Base-by-base conservation (phyloP, 1,140 invertebrate genomes). In the Diuraphis noxia region DNA sequence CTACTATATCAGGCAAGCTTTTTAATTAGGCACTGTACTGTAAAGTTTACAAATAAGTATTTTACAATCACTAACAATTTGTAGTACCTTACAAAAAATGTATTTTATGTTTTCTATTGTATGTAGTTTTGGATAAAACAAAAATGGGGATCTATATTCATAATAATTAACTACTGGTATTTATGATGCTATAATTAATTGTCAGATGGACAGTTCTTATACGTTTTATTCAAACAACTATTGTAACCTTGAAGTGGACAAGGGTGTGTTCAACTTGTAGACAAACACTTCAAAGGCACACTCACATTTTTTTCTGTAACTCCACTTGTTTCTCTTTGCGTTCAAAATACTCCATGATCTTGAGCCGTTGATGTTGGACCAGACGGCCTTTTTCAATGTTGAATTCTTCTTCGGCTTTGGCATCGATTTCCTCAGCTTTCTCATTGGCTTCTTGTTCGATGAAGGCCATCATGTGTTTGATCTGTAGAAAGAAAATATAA, bases 381-480 rank as follows among this genome's bases (percentile, higher is more conserved):
- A 99, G 95, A 93, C 98, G 96, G 92, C 99, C 99, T 93, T 99
- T 99, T 94, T 99, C 99, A 94, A 99, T 99, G 94, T 99, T 99
- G 94, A 99, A 99, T 95, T 99, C 99, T 95, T 99, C 99, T 94
- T 99, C 99, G 81, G 99, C 99, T 95, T 99, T 99, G 34, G 98
- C 98, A 96, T 99, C 99, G 94, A 99, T 99, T 96, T 99, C 99
- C 95, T 99, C 99, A 79, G 98, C 99, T 95, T 99, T 99, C 96
- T 99, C 99, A 96, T 99, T 99, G 94, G 99, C 99, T 95, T 99
- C 99, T 96, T 99, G 99, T 95, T 99, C 99, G 95, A 99, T 99
- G 96, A 99, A 99, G 95, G 98, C 99, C 98, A 99, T 99, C 99
- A 99, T 99, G 94, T 99, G 99, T 95, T 99, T 98, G 94, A 99